Conservation (phyloP, 2,888 invertebrate genomes). For the Tromatobia lineatoria region DNA sequence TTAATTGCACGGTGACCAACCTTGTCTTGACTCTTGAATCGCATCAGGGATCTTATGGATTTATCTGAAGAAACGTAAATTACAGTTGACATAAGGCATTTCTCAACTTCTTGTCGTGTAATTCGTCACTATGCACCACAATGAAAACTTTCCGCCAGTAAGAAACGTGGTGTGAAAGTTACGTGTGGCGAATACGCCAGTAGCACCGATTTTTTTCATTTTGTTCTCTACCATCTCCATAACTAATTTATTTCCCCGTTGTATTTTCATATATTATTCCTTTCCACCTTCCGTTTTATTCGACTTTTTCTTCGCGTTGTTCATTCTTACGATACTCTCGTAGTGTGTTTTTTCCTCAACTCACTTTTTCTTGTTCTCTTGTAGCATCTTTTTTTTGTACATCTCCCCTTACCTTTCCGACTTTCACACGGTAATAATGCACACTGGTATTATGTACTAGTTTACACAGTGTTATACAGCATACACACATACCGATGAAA, state of each 20-base stretch:
- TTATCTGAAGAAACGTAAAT: too few species aligned
- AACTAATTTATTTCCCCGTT: not conserved
- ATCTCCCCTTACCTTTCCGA: not conserved
- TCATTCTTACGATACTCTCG: not conserved
- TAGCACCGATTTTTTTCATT: too few species aligned
- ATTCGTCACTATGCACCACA: too few species aligned
- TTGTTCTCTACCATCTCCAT: not conserved
- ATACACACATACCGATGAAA: constrained; percentile 39
- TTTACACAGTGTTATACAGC: constrained; percentile 4
- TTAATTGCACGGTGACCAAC: too few species aligned
- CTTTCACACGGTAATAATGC: constrained; percentile 11
- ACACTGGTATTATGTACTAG: constrained; percentile 18
- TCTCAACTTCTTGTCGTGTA: too few species aligned
- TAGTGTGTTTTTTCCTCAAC: not conserved
- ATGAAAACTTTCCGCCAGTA: too few species aligned
- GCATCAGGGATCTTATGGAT: too few species aligned
- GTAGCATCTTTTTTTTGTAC: not conserved
- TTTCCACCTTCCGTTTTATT: not conserved
- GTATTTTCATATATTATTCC: not conserved
- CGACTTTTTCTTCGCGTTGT: not conserved
- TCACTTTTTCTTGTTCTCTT: constrained; percentile 9
- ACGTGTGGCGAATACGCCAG: too few species aligned
- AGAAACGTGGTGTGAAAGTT: too few species aligned
- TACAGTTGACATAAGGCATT: too few species aligned
- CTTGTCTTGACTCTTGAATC: too few species aligned